A percentile compares a stretch with the other conserved stretches of the same genome.
phyloP scores from a whole-genome alignment of 2,888 invertebrate species.

The Protophormia terraenovae region DNA sequence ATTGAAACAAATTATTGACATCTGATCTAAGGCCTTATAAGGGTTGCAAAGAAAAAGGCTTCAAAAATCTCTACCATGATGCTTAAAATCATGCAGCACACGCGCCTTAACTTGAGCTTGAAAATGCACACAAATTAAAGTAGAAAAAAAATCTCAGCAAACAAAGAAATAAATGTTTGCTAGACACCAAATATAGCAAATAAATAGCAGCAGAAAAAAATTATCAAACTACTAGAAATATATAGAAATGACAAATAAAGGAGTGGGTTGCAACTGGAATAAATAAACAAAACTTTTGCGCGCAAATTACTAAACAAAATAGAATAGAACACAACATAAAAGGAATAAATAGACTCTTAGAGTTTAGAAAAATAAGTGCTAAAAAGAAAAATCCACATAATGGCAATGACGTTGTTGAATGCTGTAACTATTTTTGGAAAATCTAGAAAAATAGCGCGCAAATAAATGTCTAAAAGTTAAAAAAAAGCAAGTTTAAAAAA shows the following conservation, averaged over 20 bases:
- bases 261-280: slow-evolving; percentile 52
- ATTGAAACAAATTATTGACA: slow-evolving; percentile 62
- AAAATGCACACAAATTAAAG: background rate
- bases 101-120: slow-evolving; percentile 38
- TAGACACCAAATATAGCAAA: slow-evolving; percentile 20
- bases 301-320: slow-evolving; percentile 62
- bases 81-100: slow-evolving; percentile 38
- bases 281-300: slow-evolving; percentile 59
- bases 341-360: background rate
- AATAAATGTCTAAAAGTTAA: slow-evolving; percentile 1
- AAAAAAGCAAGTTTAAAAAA: background rate
- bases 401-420: background rate
- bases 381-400: slow-evolving; percentile 61
- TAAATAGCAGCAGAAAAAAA: background rate
- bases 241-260: slow-evolving; percentile 29
- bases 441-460: slow-evolving; percentile 59
- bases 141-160: background rate
- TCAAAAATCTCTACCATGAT: background rate
- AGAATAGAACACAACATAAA: background rate
- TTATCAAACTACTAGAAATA: background rate
- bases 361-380: background rate
- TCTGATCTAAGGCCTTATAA: slow-evolving; percentile 47
- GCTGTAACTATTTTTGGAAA: slow-evolving; percentile 64
- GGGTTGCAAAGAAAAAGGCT: background rate
- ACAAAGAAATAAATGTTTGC: slow-evolving; percentile 10